Conservation (phyloP, 1,140 invertebrate genomes). For the Whitmania pigra region DNA sequence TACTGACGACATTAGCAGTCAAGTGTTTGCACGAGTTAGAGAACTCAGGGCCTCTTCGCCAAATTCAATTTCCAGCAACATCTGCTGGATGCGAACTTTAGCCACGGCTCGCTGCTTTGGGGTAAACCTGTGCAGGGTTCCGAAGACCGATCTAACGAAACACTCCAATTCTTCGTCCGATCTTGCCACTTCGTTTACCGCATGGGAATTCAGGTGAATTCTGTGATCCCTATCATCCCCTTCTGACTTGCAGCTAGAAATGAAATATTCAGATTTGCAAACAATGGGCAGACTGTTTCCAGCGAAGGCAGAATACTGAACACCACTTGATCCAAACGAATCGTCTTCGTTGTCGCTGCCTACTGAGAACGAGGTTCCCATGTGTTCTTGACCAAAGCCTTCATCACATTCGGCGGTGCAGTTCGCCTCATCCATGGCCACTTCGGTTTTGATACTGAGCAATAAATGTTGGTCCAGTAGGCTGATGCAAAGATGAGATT, state of each 20-base stretch:
- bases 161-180: conserved; percentile 1
- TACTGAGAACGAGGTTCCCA: background rate
- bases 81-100: conserved; percentile 3
- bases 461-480: background rate
- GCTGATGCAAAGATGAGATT: background rate
- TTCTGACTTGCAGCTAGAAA: background rate
- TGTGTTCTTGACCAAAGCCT: conserved; percentile 1
- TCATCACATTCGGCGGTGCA: background rate
- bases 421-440: background rate
- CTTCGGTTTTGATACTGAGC: background rate
- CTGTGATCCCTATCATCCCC: background rate
- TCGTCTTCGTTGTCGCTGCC: conserved; percentile 3
- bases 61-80: conserved; percentile 10
- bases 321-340: background rate
- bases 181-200: background rate
- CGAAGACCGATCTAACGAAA: conserved; percentile 5
- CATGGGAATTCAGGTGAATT: background rate
- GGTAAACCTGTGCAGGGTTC: background rate
- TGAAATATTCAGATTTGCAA: conserved; percentile 1
- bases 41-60: background rate
- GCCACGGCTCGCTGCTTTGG: conserved; percentile 8
- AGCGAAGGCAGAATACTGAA: background rate
- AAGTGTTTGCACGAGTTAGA: background rate
- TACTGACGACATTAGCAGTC: background rate
- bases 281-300: background rate